These are phyloP conservation scores for Apolygus lucorum DNA, from an alignment of 1,140 invertebrate genomes.

Conservation along the genomic window DNA sequence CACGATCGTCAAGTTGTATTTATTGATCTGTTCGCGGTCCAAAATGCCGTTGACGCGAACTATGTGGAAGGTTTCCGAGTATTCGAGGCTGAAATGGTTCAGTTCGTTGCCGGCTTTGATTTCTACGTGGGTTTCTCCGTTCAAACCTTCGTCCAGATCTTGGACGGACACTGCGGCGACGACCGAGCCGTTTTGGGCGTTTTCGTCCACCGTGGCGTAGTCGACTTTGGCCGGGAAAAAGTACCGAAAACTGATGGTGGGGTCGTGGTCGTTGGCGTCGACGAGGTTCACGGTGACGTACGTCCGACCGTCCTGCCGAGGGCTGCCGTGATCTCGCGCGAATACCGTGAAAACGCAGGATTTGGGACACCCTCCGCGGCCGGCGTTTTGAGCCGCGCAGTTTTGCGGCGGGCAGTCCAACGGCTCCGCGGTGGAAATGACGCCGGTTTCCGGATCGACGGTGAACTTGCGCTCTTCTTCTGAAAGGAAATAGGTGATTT, in stretches of 20 bases:
- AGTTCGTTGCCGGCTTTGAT: constrained; percentile 84
- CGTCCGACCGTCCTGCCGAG: constrained; percentile 80
- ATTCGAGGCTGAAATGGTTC: constrained; percentile 77
- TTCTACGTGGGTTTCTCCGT: constrained; percentile 75
- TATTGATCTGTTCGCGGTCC: constrained; percentile 83
- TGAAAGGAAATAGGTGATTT: constrained; percentile 78
- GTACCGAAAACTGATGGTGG: constrained; percentile 81
- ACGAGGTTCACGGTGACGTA: constrained; percentile 90
- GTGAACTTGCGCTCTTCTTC: constrained; percentile 77
- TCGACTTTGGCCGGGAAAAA: constrained; percentile 73
- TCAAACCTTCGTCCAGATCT: constrained; percentile 81
- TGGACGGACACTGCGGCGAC: constrained; percentile 89
- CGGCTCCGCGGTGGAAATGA: constrained; percentile 69
- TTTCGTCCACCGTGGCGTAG: constrained; percentile 87
- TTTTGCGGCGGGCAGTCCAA: constrained; percentile 66
- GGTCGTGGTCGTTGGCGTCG: constrained; percentile 84
- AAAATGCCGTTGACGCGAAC: constrained; percentile 84
- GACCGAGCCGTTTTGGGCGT: constrained; percentile 75
- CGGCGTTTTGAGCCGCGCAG: constrained; percentile 33
- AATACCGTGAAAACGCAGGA: constrained; percentile 91
- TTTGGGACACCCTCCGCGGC: constrained; percentile 59
- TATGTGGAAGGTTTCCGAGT: constrained; percentile 74
- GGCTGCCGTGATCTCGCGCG: constrained; percentile 83
- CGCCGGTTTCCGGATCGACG: constrained; percentile 79
- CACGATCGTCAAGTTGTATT: constrained; percentile 85